Evolutionary conservation across 1,140 invertebrate species (phyloP).

Genomic region (Drosophila funebris): DNA sequence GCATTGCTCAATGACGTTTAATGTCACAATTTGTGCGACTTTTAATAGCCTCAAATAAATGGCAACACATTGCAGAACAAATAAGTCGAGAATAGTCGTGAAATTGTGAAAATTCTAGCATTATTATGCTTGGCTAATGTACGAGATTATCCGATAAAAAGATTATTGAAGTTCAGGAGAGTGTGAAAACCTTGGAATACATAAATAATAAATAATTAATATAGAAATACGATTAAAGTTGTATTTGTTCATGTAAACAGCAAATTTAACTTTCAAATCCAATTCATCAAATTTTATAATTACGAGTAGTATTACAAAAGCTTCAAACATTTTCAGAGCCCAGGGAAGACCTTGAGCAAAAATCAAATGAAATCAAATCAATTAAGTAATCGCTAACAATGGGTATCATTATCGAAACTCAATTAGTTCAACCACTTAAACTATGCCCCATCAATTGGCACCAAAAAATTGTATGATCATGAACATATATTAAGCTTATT

Average conservation of each 20-base stretch:
- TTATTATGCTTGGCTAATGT: too few relatives aligned
- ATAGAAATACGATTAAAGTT: too few relatives aligned
- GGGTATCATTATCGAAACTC: constrained; percentile 32
- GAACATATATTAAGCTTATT: constrained; percentile 53
- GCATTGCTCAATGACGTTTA: constrained; percentile 55
- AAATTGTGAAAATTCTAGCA: too few relatives aligned
- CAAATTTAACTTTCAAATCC: background rate
- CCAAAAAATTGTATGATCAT: constrained; percentile 6
- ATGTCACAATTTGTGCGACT: constrained; percentile 67
- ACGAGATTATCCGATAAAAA: too few relatives aligned
- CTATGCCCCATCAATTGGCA: constrained; percentile 33
- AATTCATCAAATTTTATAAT: background rate
- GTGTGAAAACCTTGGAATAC: too few relatives aligned
- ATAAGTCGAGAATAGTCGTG: background rate
- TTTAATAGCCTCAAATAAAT: constrained; percentile 29
- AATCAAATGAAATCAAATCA: constrained; percentile 4
- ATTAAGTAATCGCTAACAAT: constrained; percentile 41
- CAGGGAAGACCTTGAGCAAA: background rate
- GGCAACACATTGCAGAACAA: background rate
- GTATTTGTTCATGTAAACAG: too few relatives aligned
- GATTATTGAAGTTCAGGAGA: too few relatives aligned
- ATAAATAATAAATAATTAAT: too few relatives aligned
- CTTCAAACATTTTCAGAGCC: background rate
- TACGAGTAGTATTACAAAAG: background rate
- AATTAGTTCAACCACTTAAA: constrained; percentile 38